These are phyloP conservation scores for Ginglymostoma cirratum DNA, from an alignment of 2,113 vertebrate species.

Conservation along the genomic window DNA sequence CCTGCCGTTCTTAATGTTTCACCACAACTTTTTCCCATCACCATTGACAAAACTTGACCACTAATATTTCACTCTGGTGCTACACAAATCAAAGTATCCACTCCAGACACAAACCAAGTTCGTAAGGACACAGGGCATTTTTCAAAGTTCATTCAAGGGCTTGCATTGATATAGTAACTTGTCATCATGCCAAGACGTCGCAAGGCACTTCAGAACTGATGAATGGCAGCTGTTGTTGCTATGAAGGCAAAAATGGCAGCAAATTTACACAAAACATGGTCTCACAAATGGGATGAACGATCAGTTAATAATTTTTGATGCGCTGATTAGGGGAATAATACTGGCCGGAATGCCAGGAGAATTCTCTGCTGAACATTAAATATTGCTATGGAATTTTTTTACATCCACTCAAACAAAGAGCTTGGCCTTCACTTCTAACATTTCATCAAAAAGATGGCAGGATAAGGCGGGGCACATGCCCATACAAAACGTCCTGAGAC, in stretches of 20 bases:
- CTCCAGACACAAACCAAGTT: not conserved
- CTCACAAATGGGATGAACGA: not conserved
- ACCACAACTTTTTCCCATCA: not conserved
- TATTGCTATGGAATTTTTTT: not conserved
- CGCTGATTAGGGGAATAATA: not conserved
- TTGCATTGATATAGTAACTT: not conserved
- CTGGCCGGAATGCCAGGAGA: not conserved
- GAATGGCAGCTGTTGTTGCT: not conserved
- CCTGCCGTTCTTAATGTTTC: not conserved
- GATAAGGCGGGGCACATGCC: not conserved
- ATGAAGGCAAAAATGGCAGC: not conserved
- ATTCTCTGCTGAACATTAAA: not conserved
- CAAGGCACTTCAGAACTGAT: not conserved
- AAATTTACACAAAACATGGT: not conserved
- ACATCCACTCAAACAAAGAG: not conserved
- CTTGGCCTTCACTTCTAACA: not conserved
- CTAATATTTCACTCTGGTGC: not conserved
- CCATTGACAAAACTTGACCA: not conserved
- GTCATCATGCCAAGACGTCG: not conserved
- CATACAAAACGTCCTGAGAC: not conserved
- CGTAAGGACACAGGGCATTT: not conserved
- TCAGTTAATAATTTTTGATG: not conserved
- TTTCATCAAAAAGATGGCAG: not conserved
- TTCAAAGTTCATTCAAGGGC: not conserved
- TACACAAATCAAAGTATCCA: not conserved